These are phyloP conservation scores for Myripristis jacobus DNA, from an alignment of 2,797 vertebrate genomes.

Conservation along the genomic window DNA sequence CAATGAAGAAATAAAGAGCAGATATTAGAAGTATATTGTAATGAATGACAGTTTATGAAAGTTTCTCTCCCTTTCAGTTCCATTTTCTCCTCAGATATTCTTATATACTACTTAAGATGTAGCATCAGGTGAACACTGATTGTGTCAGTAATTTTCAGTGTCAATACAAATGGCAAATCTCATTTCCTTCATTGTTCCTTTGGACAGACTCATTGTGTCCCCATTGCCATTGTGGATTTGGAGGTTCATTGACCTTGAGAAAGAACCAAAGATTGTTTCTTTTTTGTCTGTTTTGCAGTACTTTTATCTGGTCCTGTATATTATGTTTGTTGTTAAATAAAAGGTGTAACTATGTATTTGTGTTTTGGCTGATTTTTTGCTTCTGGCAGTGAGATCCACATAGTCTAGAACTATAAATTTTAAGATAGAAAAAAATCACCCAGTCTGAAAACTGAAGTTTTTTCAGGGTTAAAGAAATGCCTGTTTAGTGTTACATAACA, in stretches of 20 bases:
- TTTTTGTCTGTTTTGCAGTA: constrained; percentile 69
- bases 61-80: constrained; percentile 21
- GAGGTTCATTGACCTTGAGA: constrained; percentile 60
- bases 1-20: constrained; percentile 5
- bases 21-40: neutral
- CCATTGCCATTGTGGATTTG: constrained; percentile 3
- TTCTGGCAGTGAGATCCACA: neutral
- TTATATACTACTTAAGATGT: constrained; percentile 42
- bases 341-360: constrained; percentile 43
- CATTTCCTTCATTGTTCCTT: constrained; percentile 42
- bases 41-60: constrained; percentile 5
- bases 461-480: too few relatives aligned
- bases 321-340: constrained; percentile 80
- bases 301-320: constrained; percentile 72
- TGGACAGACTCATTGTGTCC: constrained; percentile 29
- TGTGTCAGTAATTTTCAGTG: constrained; percentile 3
- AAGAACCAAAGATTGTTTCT: constrained; percentile 84
- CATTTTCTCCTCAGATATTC: constrained; percentile 20
- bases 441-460: too few relatives aligned
- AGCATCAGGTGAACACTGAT: constrained; percentile 34
- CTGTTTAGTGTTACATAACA: too few relatives aligned
- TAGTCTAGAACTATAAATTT: neutral
- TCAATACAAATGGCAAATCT: constrained; percentile 23
- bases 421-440: neutral
- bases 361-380: too few relatives aligned